Conservation (phyloP, 2,888 invertebrate genomes). For the Chymomyza procnemis region DNA sequence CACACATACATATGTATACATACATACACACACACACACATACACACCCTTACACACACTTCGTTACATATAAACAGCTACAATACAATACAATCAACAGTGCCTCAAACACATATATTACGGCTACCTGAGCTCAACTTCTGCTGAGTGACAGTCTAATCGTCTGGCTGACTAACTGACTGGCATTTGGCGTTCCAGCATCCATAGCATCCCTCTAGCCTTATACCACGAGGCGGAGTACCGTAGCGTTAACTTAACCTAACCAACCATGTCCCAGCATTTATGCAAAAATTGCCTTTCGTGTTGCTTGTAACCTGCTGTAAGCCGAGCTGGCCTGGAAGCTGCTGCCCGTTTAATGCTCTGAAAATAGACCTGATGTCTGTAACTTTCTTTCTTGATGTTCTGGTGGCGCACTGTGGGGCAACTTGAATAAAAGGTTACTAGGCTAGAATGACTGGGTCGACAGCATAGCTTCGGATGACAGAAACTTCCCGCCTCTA, state of each 20-base stretch:
- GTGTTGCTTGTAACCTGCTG: slow-evolving; percentile 3
- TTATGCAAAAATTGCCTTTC: slow-evolving; percentile 60
- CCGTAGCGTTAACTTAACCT: slow-evolving; percentile 22
- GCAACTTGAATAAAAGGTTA: not conserved
- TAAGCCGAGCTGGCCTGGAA: not conserved
- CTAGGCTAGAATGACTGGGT: not conserved
- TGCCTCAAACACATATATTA: slow-evolving; percentile 7
- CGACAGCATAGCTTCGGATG: not conserved
- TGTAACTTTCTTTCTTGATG: not conserved
- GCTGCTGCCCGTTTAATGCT: slow-evolving; percentile 5
- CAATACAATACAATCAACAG: slow-evolving; percentile 40
- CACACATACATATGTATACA: slow-evolving; percentile 13
- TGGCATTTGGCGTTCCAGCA: slow-evolving; percentile 25
- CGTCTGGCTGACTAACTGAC: slow-evolving; percentile 31
- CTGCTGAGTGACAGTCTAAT: slow-evolving; percentile 38
- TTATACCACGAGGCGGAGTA: not conserved
- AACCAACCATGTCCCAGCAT: slow-evolving; percentile 46
- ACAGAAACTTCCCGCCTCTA: not conserved
- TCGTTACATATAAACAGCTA: not conserved
- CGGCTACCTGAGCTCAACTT: slow-evolving; percentile 14
- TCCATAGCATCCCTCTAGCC: slow-evolving; percentile 16
- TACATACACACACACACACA: not conserved
- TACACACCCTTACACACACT: not conserved
- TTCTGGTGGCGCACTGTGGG: not conserved
- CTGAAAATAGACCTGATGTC: slow-evolving; percentile 12